Evolutionary conservation across 2,888 invertebrate genomes (phyloP), one percentile per base, ranked within the genome.

Genomic region (Spialia ferax): DNA sequence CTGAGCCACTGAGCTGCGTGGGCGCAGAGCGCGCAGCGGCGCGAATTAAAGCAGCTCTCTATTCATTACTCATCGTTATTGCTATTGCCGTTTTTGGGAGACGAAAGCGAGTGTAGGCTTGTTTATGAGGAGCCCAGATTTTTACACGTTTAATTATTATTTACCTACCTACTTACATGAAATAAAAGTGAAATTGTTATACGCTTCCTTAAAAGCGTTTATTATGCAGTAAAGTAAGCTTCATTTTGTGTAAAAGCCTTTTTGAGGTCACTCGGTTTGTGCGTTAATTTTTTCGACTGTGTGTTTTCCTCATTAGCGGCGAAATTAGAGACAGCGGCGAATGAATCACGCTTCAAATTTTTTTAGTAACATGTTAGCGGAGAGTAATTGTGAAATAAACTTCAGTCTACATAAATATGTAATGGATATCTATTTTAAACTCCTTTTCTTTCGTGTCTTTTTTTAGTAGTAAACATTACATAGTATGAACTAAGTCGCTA

Each of bases 21-120:
- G 90, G 88, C 85, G 81, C 87, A 86, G 88, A 85, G 81, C 86
- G 85, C 86, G 85, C 87, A 86, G 85, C 89, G 84, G 87, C 86
- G 92, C 87, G 86, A 91, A 91, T 88, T 91, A 90, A 89, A 91
- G 82, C 91, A 89, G 89, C 93, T 93, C 93, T 93, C 93, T 93
- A 93, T 93, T 88, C 92, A 93, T 93, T 93, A 93, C 91, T 92
- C 93, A 92, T 93, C 86, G 86, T 88, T 91, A 89, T 92, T 93
- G 88, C 92, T 88, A 89, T 90, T 81, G 77, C 91, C 91, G 85
- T 90, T 88, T 66, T 92, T 83, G 79, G 89, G 87, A 87, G 86
- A 89, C 89, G 91, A 92, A 92, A 92, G 88, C 85, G 86, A 87
- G 88, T 88, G 91, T 91, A 89, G 91, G 89, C 81, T 86, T 83